These are phyloP conservation scores for Taenioides sp. DNA, from an alignment of 2,797 vertebrate species.

Conservation along the genomic window DNA sequence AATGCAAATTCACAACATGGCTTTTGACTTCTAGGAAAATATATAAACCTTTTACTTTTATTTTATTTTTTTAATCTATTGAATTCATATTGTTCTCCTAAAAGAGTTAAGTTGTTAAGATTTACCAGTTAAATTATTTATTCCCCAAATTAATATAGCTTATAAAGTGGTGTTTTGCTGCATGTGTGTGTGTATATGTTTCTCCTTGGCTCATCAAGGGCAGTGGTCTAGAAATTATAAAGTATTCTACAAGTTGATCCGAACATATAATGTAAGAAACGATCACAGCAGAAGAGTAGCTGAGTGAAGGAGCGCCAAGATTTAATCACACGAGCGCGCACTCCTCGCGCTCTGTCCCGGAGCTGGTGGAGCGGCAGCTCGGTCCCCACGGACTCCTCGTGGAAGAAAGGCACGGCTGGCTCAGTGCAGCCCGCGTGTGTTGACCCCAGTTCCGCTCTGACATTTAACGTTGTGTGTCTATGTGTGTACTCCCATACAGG, in stretches of 20 bases:
- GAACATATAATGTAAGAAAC: conserved; percentile 35
- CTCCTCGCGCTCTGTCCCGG: conserved; percentile 54
- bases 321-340: conserved; percentile 61
- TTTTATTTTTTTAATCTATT: no score
- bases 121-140: conserved; percentile 3
- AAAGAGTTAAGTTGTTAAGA: neutral
- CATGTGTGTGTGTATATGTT: neutral
- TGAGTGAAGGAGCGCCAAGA: conserved; percentile 57
- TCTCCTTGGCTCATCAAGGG: neutral
- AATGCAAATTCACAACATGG: conserved; percentile 10
- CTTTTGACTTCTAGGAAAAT: conserved; percentile 19
- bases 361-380: conserved; percentile 56
- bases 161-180: neutral
- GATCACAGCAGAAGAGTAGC: conserved; percentile 41
- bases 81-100: neutral
- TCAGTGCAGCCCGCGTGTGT: conserved; percentile 66
- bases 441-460: conserved; percentile 74
- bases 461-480: conserved; percentile 86
- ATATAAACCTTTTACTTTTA: neutral
- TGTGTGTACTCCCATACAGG: conserved; percentile 83
- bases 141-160: neutral
- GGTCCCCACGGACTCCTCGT: conserved; percentile 64
- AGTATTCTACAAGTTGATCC: conserved; percentile 27
- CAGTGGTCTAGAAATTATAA: conserved; percentile 17
- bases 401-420: conserved; percentile 63